Conservation (phyloP, 1,140 invertebrate genomes). For the Lasioglossum albipes region DNA sequence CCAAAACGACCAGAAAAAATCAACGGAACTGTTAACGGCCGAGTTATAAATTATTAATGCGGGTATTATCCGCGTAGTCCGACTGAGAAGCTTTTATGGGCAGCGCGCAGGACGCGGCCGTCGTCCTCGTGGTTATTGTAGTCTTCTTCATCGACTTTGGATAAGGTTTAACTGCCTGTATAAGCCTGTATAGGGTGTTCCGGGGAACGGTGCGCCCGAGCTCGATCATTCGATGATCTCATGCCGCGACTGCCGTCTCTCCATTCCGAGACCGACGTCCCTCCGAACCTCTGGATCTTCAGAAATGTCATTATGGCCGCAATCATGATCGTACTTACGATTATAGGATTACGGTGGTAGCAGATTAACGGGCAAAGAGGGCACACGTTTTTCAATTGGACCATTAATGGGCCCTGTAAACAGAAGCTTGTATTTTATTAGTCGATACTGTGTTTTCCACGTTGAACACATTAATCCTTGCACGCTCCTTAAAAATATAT, state of each 20-base stretch:
- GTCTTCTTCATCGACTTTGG: constrained; percentile 36
- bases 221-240: not conserved
- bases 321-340: not conserved
- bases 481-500: too few relatives aligned
- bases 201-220: too few relatives aligned
- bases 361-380: too few relatives aligned
- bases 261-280: not conserved
- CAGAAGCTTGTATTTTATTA: too few relatives aligned
- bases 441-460: too few relatives aligned
- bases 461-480: too few relatives aligned
- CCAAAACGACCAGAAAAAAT: too few relatives aligned
- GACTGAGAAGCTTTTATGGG: constrained; percentile 49
- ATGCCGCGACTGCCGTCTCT: not conserved
- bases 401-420: too few relatives aligned
- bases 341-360: not conserved
- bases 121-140: constrained; percentile 29
- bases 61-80: constrained; percentile 57
- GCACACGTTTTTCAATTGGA: too few relatives aligned
- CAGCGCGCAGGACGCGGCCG: constrained; percentile 24
- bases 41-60: constrained; percentile 69
- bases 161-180: constrained; percentile 23
- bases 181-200: constrained; percentile 1
- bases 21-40: constrained; percentile 55
- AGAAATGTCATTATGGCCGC: not conserved
- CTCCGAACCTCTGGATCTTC: not conserved